These are phyloP conservation scores for Drosophila anomalata DNA, from an alignment of 2,888 invertebrate species.

Conservation along the genomic window DNA sequence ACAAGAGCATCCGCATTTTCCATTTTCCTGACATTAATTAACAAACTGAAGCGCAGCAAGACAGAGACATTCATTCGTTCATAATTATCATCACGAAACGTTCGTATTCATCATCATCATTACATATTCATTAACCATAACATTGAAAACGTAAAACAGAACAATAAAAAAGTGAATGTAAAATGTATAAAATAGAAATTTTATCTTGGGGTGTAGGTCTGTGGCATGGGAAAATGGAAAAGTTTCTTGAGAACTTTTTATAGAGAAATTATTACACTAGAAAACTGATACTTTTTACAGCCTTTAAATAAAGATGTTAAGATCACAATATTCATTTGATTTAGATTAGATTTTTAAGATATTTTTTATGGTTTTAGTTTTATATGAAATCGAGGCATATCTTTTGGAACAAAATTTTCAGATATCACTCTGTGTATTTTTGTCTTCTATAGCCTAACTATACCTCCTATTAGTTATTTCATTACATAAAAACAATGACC, in stretches of 20 bases:
- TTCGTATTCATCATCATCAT: conserved; percentile 75
- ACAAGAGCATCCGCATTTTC: conserved; percentile 49
- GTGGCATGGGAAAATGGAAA: not conserved
- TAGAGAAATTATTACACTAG: not conserved
- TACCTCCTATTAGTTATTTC: not conserved
- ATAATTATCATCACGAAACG: conserved; percentile 57
- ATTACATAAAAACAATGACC: conserved; percentile 36
- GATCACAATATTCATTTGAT: not conserved
- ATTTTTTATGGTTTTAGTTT: not conserved
- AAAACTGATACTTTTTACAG: not conserved
- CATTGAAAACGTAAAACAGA: conserved; percentile 76
- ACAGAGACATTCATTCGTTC: conserved; percentile 66
- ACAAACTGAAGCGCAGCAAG: conserved; percentile 50
- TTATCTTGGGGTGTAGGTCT: not conserved
- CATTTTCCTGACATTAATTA: conserved; percentile 66
- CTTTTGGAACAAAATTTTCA: no score
- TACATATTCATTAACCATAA: conserved; percentile 80
- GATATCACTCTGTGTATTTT: no score
- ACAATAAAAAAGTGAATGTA: conserved; percentile 78
- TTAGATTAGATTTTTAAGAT: not conserved
- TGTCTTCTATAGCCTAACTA: no score
- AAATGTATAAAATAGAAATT: conserved; percentile 62
- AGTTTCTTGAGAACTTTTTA: not conserved
- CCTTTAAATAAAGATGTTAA: not conserved
- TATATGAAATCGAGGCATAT: not conserved